Conservation (phyloP, 2,888 invertebrate genomes). For the Drosophila picticornis region DNA sequence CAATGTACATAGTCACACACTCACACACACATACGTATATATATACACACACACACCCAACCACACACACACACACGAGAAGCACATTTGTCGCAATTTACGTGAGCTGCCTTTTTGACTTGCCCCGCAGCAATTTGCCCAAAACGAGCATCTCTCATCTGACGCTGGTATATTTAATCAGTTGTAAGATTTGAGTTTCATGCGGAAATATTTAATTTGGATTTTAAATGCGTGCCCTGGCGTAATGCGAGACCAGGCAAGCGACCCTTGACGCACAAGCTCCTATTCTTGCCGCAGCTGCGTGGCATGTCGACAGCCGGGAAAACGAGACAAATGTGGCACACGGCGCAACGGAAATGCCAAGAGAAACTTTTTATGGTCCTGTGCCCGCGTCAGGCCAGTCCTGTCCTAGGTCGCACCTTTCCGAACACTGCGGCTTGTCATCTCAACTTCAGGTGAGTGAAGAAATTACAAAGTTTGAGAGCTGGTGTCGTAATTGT, state of each 20-base stretch:
- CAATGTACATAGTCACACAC: constrained; percentile 2
- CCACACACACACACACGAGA: constrained; percentile 1
- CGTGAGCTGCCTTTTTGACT: constrained; percentile 69
- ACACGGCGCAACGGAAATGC: constrained; percentile 41
- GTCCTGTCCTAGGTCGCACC: constrained; percentile 12
- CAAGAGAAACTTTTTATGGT: constrained; percentile 63
- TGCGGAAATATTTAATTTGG: constrained; percentile 79
- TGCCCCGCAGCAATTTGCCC: constrained; percentile 52
- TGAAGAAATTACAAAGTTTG: constrained; percentile 39
- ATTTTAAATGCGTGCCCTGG: constrained; percentile 76
- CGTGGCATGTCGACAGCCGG: constrained; percentile 26
- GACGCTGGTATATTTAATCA: constrained; percentile 73
- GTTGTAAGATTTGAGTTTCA: constrained; percentile 79
- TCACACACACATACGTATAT: constrained; percentile 1
- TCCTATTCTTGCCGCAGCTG: constrained; percentile 7
- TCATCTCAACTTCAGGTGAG: constrained; percentile 53
- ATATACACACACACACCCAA: constrained; percentile 7
- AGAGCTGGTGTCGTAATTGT: constrained; percentile 34
- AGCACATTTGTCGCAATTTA: constrained; percentile 67
- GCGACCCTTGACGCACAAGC: constrained; percentile 46
- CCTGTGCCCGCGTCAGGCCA: constrained; percentile 34
- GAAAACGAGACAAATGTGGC: constrained; percentile 69
- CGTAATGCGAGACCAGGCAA: constrained; percentile 61
- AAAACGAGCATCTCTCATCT: constrained; percentile 30
- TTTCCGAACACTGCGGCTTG: constrained; percentile 9